Base-by-base conservation (phyloP, 2,888 invertebrate species). In the Philonicus albiceps region DNA sequence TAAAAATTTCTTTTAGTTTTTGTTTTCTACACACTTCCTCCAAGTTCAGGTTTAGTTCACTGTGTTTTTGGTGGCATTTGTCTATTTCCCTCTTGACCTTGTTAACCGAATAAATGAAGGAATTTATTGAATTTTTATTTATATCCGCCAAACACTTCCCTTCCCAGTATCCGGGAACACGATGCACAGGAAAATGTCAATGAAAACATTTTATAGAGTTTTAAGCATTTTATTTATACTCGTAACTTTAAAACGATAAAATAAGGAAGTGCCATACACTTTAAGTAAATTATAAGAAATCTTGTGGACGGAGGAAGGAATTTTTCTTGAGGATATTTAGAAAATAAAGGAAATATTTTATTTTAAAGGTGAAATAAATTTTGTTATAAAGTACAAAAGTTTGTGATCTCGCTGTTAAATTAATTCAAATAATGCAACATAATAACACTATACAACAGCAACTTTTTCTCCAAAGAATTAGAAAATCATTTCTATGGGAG, bases 1-100 rank as follows among this genome's bases (percentile, higher is more conserved):
- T 37, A 76, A 76, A 37, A 76, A 76, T 76, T 40, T 76, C 37
- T 76, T 43, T 76, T 22, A 40, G 13, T 75, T 76, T 76, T 76
- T 76, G 40, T 13, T n/a, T 22, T 40, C 8, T n/a, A n/a, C n/a
- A n/a, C n/a, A 13, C 34, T 76, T 34, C 40, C 27, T 19, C 16
- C 64, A 27, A 27, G 8, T 64, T 27, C 64, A 64, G 22, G 74
- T 74, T 31, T 31, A 31, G 22, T 76, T 37, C 40, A 22, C 78
- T 78, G 27, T 78, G 78, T 37, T 37, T 49, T 40, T 76, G 43
- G 19, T 76, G 22, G 75, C 16, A 13, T 19, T 19, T 75, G 40
- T 43, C 40, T 75, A 34, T 76, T 76, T 76, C 40, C 40, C 0
- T 49, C 49, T 64, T 64, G 64, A 55, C 55, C 55, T 76, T 37